Evolutionary conservation across 2,888 invertebrate species (phyloP).

Genomic region (Parelbella ahira): DNA sequence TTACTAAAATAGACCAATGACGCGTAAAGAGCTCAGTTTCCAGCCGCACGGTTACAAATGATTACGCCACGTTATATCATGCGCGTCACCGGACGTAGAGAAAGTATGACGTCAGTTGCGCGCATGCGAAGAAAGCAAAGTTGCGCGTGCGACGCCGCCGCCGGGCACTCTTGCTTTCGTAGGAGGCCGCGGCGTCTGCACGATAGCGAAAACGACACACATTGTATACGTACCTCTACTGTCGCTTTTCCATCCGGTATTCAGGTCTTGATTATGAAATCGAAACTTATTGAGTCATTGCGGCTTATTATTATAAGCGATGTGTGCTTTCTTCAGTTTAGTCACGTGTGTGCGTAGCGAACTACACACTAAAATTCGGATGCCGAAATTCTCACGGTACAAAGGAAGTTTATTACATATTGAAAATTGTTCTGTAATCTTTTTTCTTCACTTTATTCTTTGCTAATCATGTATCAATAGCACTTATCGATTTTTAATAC

Average conservation of each 20-base stretch:
- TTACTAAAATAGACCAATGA: too few relatives aligned
- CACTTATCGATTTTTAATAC: too few relatives aligned
- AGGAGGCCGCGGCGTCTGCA: conserved; percentile 64
- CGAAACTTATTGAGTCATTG: conserved; percentile 65
- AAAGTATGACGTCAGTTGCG: conserved; percentile 72
- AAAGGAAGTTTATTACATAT: too few relatives aligned
- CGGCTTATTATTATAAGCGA: conserved; percentile 41
- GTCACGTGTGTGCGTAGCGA: conserved; percentile 10
- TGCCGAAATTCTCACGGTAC: too few relatives aligned
- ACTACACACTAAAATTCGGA: background rate
- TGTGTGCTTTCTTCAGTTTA: conserved; percentile 38
- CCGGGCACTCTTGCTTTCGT: conserved; percentile 63
- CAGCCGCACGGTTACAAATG: conserved; percentile 40
- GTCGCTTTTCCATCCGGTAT: conserved; percentile 70
- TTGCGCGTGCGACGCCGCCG: conserved; percentile 63
- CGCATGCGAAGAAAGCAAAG: conserved; percentile 73
- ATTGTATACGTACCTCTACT: conserved; percentile 49
- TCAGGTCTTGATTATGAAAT: conserved; percentile 71
- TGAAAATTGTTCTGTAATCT: too few relatives aligned
- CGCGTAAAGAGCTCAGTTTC: too few relatives aligned
- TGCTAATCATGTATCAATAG: too few relatives aligned
- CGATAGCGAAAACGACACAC: conserved; percentile 75
- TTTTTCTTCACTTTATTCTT: too few relatives aligned
- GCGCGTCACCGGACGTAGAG: conserved; percentile 62
- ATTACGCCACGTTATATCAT: conserved; percentile 71